phyloP scores from a whole-genome alignment of 2,797 vertebrate genomes.

The Amphiprion clarkii region DNA sequence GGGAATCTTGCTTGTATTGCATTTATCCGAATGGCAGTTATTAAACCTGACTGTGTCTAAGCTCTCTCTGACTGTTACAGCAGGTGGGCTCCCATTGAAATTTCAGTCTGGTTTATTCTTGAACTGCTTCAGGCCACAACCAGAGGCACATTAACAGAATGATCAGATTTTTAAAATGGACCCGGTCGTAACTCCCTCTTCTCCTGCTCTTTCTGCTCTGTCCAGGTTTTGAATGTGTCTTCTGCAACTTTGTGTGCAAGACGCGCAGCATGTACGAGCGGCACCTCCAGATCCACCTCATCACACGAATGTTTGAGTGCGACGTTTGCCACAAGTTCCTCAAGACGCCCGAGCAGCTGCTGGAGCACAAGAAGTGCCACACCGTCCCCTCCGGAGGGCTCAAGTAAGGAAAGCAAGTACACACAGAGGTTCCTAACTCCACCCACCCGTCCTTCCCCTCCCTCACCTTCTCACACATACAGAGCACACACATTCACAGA shows the following conservation, averaged over 20 bases:
- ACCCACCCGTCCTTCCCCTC: conserved; percentile 58
- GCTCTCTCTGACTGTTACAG: not conserved
- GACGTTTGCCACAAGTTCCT: conserved; percentile 99
- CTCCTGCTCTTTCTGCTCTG: conserved; percentile 36
- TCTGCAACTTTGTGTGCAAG: conserved; percentile 99
- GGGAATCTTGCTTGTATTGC: not conserved
- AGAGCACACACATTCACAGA: conserved; percentile 21
- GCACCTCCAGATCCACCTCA: conserved; percentile 99
- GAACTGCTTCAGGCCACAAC: not conserved
- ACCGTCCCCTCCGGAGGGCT: conserved; percentile 99
- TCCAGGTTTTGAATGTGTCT: conserved; percentile 98
- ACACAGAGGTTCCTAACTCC: conserved; percentile 83
- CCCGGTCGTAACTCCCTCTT: not conserved
- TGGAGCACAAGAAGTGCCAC: conserved; percentile 99
- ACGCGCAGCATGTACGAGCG: conserved; percentile 98
- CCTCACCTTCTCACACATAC: conserved; percentile 43
- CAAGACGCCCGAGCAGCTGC: conserved; percentile 98
- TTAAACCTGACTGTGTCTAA: not conserved
- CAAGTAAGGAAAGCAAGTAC: conserved; percentile 99
- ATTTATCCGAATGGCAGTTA: not conserved
- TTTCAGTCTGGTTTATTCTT: not conserved
- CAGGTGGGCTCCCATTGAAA: not conserved
- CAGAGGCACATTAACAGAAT: no score
- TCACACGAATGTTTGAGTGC: conserved; percentile 99
- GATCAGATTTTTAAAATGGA: not conserved